phyloP scores from a whole-genome alignment of 2,113 vertebrate genomes.

The Melozone crissalis region DNA sequence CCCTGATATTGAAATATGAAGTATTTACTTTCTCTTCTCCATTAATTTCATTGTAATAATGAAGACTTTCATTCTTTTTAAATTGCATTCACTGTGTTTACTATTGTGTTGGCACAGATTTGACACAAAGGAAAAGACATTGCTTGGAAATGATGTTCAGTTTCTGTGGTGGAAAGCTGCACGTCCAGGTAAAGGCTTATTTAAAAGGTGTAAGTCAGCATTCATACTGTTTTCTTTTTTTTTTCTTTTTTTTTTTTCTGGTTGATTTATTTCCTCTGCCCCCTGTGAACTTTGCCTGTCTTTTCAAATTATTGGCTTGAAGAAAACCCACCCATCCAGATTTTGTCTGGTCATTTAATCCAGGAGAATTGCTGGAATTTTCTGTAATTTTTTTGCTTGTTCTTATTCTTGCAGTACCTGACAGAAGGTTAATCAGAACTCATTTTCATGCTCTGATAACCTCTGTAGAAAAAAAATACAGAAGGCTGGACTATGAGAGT shows the following conservation, averaged over 20 bases:
- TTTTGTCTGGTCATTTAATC: neutral
- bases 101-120: neutral
- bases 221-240: neutral
- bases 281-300: neutral
- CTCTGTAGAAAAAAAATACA: neutral
- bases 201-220: neutral
- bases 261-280: neutral
- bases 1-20: neutral
- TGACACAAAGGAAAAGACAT: neutral
- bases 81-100: neutral
- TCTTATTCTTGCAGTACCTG: neutral
- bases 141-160: neutral
- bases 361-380: neutral
- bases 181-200: neutral
- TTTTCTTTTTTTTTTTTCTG: neutral
- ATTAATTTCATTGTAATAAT: neutral
- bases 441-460: neutral
- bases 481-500: neutral
- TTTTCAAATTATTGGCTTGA: neutral
- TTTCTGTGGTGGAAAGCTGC: neutral
- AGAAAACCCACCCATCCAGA: neutral
- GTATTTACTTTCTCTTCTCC: neutral
- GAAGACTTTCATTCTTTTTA: neutral
- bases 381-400: neutral
- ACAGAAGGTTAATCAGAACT: conserved; percentile 7